Conservation (phyloP, 2,113 vertebrate genomes). For the Marmota monax region DNA sequence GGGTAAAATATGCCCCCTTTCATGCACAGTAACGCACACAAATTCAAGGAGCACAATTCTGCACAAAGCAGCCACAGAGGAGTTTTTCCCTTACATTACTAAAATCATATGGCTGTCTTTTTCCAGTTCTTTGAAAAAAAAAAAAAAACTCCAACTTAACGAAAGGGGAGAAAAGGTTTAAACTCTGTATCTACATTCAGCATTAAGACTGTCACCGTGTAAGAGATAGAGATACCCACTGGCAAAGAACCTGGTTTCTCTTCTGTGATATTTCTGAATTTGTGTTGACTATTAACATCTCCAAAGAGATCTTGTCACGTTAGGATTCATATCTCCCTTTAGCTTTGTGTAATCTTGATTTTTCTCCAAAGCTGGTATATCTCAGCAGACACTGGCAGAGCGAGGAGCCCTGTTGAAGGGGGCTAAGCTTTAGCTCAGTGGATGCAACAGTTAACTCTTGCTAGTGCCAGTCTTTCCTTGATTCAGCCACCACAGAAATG, state of each 20-base stretch:
- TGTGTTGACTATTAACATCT: constrained; percentile 51
- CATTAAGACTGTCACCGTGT: neutral
- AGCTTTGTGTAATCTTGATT: constrained; percentile 40
- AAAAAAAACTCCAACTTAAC: neutral
- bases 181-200: neutral
- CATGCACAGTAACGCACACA: neutral
- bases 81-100: neutral
- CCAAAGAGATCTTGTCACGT: constrained; percentile 55
- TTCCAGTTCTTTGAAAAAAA: neutral
- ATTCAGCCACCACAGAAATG: neutral
- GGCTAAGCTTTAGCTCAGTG: neutral
- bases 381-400: neutral
- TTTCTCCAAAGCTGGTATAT: constrained; percentile 4
- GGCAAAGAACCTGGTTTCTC: neutral
- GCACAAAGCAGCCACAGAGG: constrained; percentile 1
- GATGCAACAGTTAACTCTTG: neutral
- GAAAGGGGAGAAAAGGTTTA: neutral
- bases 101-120: constrained; percentile 45
- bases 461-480: neutral
- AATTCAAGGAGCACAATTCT: neutral
- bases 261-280: neutral
- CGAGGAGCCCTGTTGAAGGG: neutral
- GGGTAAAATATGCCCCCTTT: neutral
- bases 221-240: neutral
- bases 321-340: constrained; percentile 57